These are phyloP conservation scores for Amaurobius ferox DNA, from an alignment of 2,888 invertebrate species.

Conservation along the genomic window DNA sequence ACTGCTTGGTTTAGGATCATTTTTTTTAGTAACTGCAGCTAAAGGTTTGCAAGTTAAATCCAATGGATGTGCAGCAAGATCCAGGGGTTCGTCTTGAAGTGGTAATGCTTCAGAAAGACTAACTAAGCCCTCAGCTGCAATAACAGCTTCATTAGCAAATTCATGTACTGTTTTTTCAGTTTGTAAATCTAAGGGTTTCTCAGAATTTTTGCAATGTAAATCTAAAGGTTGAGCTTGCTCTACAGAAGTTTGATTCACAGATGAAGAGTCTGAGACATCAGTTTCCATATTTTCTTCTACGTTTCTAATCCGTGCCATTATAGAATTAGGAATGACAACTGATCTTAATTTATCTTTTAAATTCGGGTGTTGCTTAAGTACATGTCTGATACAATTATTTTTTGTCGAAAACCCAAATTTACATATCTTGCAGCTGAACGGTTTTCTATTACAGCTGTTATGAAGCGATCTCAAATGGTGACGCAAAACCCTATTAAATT, in stretches of 20 bases:
- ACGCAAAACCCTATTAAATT: conserved; percentile 78
- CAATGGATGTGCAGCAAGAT: conserved; percentile 82
- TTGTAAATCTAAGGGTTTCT: conserved; percentile 34
- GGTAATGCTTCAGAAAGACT: conserved; percentile 58
- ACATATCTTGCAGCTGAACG: conserved; percentile 78
- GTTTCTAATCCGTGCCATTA: conserved; percentile 21
- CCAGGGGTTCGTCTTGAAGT: conserved; percentile 74
- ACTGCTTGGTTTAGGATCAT: conserved; percentile 42
- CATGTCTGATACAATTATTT: conserved; percentile 78
- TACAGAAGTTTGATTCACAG: conserved; percentile 50
- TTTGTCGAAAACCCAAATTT: conserved; percentile 78
- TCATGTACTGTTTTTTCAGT: conserved; percentile 19
- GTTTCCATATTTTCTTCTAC: conserved; percentile 7
- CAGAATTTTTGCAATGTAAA: conserved; percentile 69
- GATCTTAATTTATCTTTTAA: conserved; percentile 73
- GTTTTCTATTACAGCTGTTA: conserved; percentile 77
- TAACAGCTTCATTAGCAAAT: conserved; percentile 71
- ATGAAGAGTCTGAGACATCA: conserved; percentile 35
- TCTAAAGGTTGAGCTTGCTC: conserved; percentile 82
- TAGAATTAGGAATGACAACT: conserved; percentile 65
- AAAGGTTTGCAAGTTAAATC: conserved; percentile 83
- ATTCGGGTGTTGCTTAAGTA: conserved; percentile 78
- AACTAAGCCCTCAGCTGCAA: conserved; percentile 69
- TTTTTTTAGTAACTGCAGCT: conserved; percentile 22
- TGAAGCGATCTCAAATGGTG: conserved; percentile 78